A percentile compares a stretch with the other conserved stretches of the same genome.
Evolutionary conservation across 1,140 invertebrate species (phyloP).

Genomic region (Laupala kohalensis): DNA sequence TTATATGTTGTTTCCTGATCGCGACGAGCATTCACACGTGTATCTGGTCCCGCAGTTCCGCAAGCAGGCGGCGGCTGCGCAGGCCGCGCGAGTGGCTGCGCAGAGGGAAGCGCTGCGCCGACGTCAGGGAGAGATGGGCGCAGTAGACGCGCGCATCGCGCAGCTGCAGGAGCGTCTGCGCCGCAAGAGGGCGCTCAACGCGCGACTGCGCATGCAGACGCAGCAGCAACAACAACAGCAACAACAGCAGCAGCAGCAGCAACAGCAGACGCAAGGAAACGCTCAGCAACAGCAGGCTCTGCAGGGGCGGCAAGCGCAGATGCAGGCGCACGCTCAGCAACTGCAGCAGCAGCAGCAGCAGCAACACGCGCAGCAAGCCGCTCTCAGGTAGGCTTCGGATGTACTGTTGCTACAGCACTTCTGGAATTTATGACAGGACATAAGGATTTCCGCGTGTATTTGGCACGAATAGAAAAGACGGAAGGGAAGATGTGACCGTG

Average conservation of each 20-base stretch:
- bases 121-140: slow-evolving; percentile 75
- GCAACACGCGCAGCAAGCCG: slow-evolving; percentile 13
- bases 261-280: not conserved
- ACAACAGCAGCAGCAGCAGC: not conserved
- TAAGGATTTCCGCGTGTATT: no score
- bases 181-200: slow-evolving; percentile 70
- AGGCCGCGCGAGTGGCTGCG: slow-evolving; percentile 71
- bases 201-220: slow-evolving; percentile 67
- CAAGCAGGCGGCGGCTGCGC: slow-evolving; percentile 89
- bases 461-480: no score
- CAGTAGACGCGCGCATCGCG: slow-evolving; percentile 83
- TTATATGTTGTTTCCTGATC: not conserved
- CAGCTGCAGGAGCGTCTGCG: slow-evolving; percentile 84
- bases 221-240: slow-evolving; percentile 29
- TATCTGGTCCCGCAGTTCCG: slow-evolving; percentile 58
- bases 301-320: slow-evolving; percentile 22
- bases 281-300: slow-evolving; percentile 17
- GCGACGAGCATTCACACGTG: no score
- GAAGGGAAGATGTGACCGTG: no score
- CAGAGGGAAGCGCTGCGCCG: slow-evolving; percentile 75
- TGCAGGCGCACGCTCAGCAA: slow-evolving; percentile 3
- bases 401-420: no score
- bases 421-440: no score
- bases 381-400: not conserved
- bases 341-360: slow-evolving; percentile 24